Conservation (phyloP, 2,113 vertebrate species). For the Alethe castanea region DNA sequence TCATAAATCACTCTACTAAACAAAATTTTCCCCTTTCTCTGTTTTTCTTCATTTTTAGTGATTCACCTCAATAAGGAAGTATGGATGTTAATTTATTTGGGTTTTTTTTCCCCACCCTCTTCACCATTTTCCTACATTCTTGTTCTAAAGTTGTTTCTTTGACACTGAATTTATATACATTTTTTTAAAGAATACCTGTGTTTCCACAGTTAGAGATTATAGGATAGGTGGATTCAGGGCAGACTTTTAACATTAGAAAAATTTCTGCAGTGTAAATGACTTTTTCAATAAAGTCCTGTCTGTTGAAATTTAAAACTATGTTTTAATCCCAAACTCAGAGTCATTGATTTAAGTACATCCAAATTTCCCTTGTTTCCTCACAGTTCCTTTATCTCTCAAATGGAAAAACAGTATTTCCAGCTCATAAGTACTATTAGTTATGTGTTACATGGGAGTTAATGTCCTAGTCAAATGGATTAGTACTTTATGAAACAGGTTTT, state of each 20-base stretch:
- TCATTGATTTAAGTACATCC: not conserved
- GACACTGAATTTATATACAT: not conserved
- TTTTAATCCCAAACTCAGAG: not conserved
- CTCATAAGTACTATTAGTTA: not conserved
- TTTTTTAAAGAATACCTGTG: not conserved
- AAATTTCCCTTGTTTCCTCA: not conserved
- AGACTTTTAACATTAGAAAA: not conserved
- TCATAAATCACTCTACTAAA: not conserved
- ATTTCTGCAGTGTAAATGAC: not conserved
- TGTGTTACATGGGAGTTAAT: not conserved
- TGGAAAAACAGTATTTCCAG: not conserved
- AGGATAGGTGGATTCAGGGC: not conserved
- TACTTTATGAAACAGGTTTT: not conserved
- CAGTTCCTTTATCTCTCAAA: not conserved
- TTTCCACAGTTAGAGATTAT: not conserved
- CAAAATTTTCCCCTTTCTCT: not conserved
- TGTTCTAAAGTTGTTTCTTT: not conserved
- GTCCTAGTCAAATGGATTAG: not conserved
- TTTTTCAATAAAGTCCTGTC: not conserved
- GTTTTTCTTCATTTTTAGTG: not conserved
- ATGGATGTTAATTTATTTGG: not conserved
- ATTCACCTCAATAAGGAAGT: not conserved
- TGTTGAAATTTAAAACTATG: not conserved
- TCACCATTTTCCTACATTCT: not conserved
- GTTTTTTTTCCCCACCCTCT: rapidly evolving